These are phyloP conservation scores for Gallinago media DNA, from an alignment of 2,113 vertebrate species.

Conservation along the genomic window DNA sequence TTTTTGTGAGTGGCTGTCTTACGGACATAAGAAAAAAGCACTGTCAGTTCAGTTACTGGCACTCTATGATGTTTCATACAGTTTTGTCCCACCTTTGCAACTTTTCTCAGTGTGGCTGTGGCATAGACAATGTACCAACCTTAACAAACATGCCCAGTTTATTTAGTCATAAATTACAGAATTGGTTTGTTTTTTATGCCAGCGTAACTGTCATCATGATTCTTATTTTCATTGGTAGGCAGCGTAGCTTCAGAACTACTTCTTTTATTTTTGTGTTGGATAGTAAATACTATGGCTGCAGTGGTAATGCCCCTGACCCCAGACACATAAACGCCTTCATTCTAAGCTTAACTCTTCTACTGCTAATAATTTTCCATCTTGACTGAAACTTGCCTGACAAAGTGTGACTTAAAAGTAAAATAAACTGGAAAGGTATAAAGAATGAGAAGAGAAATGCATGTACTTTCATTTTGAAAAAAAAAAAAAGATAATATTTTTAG, in stretches of 20 bases:
- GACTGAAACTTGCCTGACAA: not conserved
- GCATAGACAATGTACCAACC: rapidly evolving
- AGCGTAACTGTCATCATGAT: not conserved
- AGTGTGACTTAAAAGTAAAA: not conserved
- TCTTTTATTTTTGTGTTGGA: not conserved
- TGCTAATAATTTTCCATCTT: not conserved
- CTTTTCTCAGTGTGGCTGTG: not conserved
- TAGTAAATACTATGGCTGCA: not conserved
- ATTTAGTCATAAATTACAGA: not conserved
- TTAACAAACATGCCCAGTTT: not conserved
- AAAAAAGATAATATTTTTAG: not conserved
- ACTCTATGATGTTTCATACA: not conserved
- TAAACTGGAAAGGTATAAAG: not conserved
- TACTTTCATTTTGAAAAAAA: not conserved
- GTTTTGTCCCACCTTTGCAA: not conserved
- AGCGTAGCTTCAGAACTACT: not conserved
- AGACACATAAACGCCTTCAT: not conserved
- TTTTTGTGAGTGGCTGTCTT: not conserved
- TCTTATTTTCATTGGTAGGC: not conserved
- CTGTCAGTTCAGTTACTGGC: not conserved
- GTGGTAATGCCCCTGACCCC: not conserved
- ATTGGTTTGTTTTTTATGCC: not conserved
- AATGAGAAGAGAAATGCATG: not conserved
- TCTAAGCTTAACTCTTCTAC: not conserved
- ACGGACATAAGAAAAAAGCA: too few relatives aligned